Percentiles rank a stretch among this genome's conserved stretches.
Evolutionary conservation across 2,113 vertebrate genomes (phyloP).

Genomic region (Bettongia penicillata): DNA sequence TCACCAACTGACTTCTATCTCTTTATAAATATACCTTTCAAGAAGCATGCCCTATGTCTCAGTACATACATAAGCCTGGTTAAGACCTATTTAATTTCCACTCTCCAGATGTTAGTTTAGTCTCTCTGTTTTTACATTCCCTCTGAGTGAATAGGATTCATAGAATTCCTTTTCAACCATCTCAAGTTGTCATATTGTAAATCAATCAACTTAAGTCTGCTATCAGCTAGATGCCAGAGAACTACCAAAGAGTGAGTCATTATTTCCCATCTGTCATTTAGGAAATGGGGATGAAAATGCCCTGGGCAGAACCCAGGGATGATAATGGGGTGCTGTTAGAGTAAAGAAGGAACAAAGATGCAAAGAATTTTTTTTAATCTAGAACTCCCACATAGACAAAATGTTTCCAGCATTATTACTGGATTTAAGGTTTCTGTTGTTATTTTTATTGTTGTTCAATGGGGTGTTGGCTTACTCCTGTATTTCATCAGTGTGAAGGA

Average conservation of each 20-base stretch:
- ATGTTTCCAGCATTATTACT: too few species aligned
- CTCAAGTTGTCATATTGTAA: not conserved
- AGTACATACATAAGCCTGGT: not conserved
- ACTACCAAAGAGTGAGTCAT: not conserved
- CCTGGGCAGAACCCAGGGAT: too few species aligned
- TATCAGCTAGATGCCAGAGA: not conserved
- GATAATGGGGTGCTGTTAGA: too few species aligned
- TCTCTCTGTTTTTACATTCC: not conserved
- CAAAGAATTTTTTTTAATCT: too few species aligned
- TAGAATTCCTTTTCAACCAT: not conserved
- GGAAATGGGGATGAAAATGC: not conserved
- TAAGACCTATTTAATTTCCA: not conserved
- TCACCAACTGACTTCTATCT: not conserved
- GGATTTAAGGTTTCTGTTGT: too few species aligned
- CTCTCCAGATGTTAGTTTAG: not conserved
- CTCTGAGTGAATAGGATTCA: slow-evolving; percentile 1
- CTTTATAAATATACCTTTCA: not conserved
- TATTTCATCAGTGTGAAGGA: too few species aligned
- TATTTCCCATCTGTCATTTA: slow-evolving; percentile 4
- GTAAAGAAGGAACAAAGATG: too few species aligned
- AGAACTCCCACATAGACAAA: too few species aligned
- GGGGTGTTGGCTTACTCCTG: too few species aligned
- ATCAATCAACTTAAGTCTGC: not conserved
- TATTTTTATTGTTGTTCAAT: too few species aligned
- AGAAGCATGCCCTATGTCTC: slow-evolving; percentile 27